These are phyloP conservation scores for Oxygymnocypris stewartii DNA, from an alignment of 2,113 vertebrate species.

Conservation along the genomic window DNA sequence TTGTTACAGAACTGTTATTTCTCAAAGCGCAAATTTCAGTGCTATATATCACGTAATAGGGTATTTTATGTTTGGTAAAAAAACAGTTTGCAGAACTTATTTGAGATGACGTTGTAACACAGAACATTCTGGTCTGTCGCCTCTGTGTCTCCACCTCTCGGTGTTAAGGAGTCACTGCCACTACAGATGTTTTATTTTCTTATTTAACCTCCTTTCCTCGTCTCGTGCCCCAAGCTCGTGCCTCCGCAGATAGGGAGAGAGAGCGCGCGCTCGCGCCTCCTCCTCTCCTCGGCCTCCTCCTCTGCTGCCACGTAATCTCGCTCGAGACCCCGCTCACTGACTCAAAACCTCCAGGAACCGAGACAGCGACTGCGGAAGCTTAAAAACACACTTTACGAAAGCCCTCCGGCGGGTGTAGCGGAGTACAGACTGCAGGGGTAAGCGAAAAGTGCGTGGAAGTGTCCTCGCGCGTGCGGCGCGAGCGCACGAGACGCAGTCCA, in stretches of 20 bases:
- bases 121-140: not conserved
- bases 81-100: not conserved
- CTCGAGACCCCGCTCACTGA: constrained; percentile 29
- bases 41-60: not conserved
- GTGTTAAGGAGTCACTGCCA: not conserved
- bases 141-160: not conserved
- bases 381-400: not conserved
- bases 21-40: not conserved
- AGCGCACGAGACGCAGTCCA: constrained; percentile 19
- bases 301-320: constrained; percentile 57
- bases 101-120: not conserved
- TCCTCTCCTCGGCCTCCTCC: constrained; percentile 3
- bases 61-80: not conserved
- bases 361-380: constrained; percentile 16
- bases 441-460: constrained; percentile 39
- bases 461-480: constrained; percentile 21
- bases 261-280: constrained; percentile 4
- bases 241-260: constrained; percentile 9
- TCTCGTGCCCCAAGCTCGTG: not conserved
- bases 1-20: not conserved
- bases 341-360: constrained; percentile 11
- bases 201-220: not conserved
- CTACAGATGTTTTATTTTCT: not conserved
- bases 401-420: constrained; percentile 4
- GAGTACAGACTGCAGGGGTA: constrained; percentile 31